Evolutionary conservation across 2,797 vertebrate genomes (phyloP).

Genomic region (Hydrolagus colliei): DNA sequence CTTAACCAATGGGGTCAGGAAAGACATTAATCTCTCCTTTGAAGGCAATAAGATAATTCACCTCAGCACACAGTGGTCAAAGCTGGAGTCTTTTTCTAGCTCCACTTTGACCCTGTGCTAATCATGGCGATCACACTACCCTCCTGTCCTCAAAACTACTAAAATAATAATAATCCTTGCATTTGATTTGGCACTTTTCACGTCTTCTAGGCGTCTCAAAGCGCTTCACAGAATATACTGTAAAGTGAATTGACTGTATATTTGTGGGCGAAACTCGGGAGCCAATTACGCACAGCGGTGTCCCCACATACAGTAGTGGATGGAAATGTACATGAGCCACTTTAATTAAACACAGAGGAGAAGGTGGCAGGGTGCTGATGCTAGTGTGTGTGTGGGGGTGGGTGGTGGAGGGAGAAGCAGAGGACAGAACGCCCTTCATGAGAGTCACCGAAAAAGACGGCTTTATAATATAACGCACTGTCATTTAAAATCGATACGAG

Average conservation of each 20-base stretch:
- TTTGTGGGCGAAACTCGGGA: too few species aligned
- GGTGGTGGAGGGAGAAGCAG: too few species aligned
- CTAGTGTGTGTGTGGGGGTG: too few species aligned
- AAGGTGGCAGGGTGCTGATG: not conserved
- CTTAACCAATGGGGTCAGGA: too few species aligned
- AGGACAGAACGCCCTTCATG: not conserved
- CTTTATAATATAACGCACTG: slow-evolving; percentile 25
- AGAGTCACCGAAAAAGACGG: not conserved
- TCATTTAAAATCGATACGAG: slow-evolving; percentile 20
- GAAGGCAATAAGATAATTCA: too few species aligned
- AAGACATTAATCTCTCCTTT: not conserved
- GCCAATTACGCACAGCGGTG: too few species aligned
- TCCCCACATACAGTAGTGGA: too few species aligned
- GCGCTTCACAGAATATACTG: too few species aligned
- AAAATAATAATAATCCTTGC: not conserved
- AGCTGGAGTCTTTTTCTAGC: not conserved
- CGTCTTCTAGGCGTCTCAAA: too few species aligned
- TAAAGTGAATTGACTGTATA: too few species aligned
- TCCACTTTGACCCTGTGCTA: not conserved
- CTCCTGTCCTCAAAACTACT: slow-evolving; percentile 8
- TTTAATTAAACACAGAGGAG: slow-evolving; percentile 20
- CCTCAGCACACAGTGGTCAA: not conserved
- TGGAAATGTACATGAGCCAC: not conserved
- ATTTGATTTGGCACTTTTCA: too few species aligned
- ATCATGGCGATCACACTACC: not conserved